Evolutionary conservation across 1,140 invertebrate species (phyloP), one percentile per base, ranked within the genome.

Genomic region (Oedothorax gibbosus): DNA sequence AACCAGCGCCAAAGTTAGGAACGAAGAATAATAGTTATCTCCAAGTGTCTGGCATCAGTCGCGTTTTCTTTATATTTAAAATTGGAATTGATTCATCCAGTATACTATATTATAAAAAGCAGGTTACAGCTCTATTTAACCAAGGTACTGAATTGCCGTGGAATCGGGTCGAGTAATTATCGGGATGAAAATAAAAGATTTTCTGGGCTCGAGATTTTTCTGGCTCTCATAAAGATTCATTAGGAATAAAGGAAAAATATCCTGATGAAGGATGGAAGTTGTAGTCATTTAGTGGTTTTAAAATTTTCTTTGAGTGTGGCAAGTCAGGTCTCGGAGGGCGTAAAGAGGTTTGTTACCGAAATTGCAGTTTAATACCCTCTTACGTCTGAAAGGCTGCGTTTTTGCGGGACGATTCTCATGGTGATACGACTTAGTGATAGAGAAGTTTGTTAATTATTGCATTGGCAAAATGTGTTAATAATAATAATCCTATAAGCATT

Each of bases 191-290:
- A 64, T 64, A 57, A 60, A 73, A 73, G 56, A 60, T 60, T 82
- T 82, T 73, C 35, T 81, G 50, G 35, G 35, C 35, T 35, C 53
- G 68, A 82, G 80, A 82, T 82, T 82, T 82, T 82, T 82, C 69
- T 82, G 68, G n/a, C 54, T 81, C 72, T 60, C 80, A 82, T 82
- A 57, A 73, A 82, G 80, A 72, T 82, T 82, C 80, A 82, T 82
- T 82, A 82, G 80, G n/a, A 71, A 71, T 20, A 35, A 35, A 12
- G 21, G 62, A 73, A 82, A 82, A 73, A 64, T 82, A 53, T 72
- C 73, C 73, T 62, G 21, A 12, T 20, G 57, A 66, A 49, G 50
- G 50, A 49, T 11, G 57, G 11, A 9, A 49, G 35, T 35, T 35
- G 35, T 64, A 15, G 14, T 51, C 54, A 64, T 51, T 57, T 51